Evolutionary conservation across 23 tunicate species (phyloP), one percentile per base, ranked within the genome.

Genomic region (Phallusia fumigata): DNA sequence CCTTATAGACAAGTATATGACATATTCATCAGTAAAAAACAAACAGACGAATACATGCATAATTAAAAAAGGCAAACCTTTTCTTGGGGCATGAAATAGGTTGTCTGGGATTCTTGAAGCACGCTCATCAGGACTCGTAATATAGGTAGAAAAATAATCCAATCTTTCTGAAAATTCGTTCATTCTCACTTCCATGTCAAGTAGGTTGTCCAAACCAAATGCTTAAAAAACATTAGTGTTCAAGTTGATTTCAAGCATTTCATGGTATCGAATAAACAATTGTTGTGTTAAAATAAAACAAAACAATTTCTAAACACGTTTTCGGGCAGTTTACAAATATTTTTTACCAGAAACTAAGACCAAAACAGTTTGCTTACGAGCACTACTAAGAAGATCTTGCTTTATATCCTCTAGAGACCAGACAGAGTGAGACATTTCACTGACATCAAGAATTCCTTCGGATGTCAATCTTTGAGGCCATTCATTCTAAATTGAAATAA

Each of bases 81-180:
- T 73, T 52, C 81, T 87, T 12, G 96, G 96, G 19, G 96, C 96
- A 64, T 91, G 96, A 87, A 91, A 91, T 30, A 91, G 78, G 13
- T 83, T 83, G 21, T 91, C 88, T 18, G 76, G 73, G 0, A 91
- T 64, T 36, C 96, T 77, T 15, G 96, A 91, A 19, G 96, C 78
- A 15, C 73, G 50, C 44, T 52, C 72, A 11, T 87, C 85, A 35
- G 85, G 81, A 75, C 76, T 75, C 19, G 81, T 75, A 13, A 81
- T 52, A 52, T 65, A 87, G 50, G 81, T 31, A 49, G 84, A 52
- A 75, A 87, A 87, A n/a, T 76, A 73, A 10, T 15, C 75, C 36
- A 87, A 36, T 18, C 85, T 44, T 12, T 87, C 51, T 15, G 69
- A 76, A 74, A 35, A 87, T 28, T 81, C 85, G 11, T 74, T 31